phyloP scores from a whole-genome alignment of 2,888 invertebrate genomes.

The Tortricodes alternella region DNA sequence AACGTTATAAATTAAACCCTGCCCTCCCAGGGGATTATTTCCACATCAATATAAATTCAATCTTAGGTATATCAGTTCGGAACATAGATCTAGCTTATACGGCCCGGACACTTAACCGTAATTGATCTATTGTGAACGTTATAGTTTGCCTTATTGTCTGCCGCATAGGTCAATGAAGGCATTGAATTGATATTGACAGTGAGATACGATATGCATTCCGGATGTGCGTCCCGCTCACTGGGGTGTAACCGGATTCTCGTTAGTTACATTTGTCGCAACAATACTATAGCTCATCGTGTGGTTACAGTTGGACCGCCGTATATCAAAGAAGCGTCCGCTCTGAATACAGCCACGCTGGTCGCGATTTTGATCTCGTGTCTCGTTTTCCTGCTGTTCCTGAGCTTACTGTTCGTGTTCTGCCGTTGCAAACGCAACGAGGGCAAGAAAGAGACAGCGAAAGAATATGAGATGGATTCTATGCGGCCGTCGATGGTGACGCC shows the following conservation, averaged over 20 bases:
- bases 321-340: slow-evolving; percentile 89
- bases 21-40: too few species aligned
- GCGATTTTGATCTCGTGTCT: slow-evolving; percentile 91
- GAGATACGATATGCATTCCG: slow-evolving; percentile 19
- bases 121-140: slow-evolving; percentile 12
- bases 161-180: slow-evolving; percentile 2
- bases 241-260: slow-evolving; percentile 4
- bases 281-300: slow-evolving; percentile 36
- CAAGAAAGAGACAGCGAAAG: slow-evolving; percentile 92
- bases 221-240: slow-evolving; percentile 12
- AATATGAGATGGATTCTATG: slow-evolving; percentile 95
- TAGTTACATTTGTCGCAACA: slow-evolving; percentile 15
- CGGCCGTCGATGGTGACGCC: slow-evolving; percentile 93
- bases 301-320: slow-evolving; percentile 90
- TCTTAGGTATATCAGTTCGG: not conserved
- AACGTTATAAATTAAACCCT: too few species aligned
- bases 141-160: slow-evolving; percentile 14
- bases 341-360: slow-evolving; percentile 90
- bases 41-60: not conserved
- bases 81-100: not conserved
- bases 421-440: slow-evolving; percentile 91
- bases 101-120: slow-evolving; percentile 1
- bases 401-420: slow-evolving; percentile 91
- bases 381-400: slow-evolving; percentile 90
- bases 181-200: slow-evolving; percentile 24